Base-by-base conservation (phyloP, 2,797 vertebrate genomes). In the Loris lydekkerianus region DNA sequence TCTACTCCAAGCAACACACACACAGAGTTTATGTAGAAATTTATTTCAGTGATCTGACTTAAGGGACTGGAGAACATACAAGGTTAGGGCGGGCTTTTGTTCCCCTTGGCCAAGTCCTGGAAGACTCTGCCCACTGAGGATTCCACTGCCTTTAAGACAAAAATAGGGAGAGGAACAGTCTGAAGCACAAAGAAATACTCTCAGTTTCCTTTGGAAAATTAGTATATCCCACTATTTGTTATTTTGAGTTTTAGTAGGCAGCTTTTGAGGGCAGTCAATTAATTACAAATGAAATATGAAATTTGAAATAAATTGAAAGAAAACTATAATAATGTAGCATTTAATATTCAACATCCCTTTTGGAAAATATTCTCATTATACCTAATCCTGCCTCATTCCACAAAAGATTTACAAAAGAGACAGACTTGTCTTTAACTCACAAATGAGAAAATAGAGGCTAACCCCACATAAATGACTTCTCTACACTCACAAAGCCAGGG, bases 151-250 rank as follows among this genome's bases (percentile, higher is more conserved):
- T 85, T 80, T 81, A 86, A 92, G 49, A 65, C 46, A 89, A 91
- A 80, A 93, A n/a, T 34, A 46, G 31, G 21, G 43, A 80, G 31
- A 78, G 89, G 69, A 89, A 78, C 13, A 53, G 46, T 75, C 5
- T 34, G 46, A 80, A 94, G 63, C 43, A 78, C 27, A 77, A 84
- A 76, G 53, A 84, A 29, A 53, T 34, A 18, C 31, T 83, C 77
- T 86, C 76, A 13, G 15, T 73, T 91, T 97, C 72, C 90, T 87
- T 56, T 63, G 49, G 83, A 56, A 88, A 86, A 70, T 65, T 90
- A 73, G 77, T 73, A 56, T 40, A 49, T 72, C 60, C 72, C 29
- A n/a, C 84, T 43, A 69, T 43, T 73, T 90, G 58, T 69, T 76
- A 60, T 70, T 93, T 53, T 86, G 81, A 92, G 40, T 75, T 60